Conservation (phyloP, 2,113 vertebrate species). For the Ameiurus melas region DNA sequence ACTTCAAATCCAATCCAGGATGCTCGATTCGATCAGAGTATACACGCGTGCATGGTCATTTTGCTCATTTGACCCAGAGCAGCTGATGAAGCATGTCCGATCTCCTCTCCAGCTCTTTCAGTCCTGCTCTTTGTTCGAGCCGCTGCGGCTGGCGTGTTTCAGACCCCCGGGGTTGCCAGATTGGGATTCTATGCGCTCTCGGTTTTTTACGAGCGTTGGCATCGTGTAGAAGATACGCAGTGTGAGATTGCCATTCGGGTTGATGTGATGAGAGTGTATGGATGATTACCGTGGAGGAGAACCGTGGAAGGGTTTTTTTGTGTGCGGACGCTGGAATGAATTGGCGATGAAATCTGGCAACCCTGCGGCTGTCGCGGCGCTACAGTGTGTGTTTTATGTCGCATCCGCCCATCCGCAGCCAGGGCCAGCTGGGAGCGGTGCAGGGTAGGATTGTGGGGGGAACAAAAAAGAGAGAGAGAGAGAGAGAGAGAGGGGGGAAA, state of each 20-base stretch:
- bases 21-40: not conserved
- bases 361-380: constrained; percentile 5
- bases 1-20: not conserved
- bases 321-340: not conserved
- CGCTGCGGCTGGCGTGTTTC: constrained; percentile 49
- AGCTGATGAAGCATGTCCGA: not conserved
- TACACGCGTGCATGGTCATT: not conserved
- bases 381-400: constrained; percentile 24
- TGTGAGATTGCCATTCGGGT: too few species aligned
- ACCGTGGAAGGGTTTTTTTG: not conserved
- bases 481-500: not conserved
- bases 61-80: not conserved
- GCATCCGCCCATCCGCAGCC: constrained; percentile 55
- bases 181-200: not conserved
- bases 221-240: not conserved
- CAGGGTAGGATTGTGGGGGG: constrained; percentile 8
- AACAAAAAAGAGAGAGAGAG: not conserved
- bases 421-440: constrained; percentile 26
- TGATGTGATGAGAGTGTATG: not conserved
- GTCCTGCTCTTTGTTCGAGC: constrained; percentile 62
- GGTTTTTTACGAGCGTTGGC: not conserved
- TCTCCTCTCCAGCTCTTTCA: not conserved
- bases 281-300: not conserved
- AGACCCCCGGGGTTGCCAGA: constrained; percentile 54
- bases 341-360: constrained; percentile 49